Evolutionary conservation across 2,888 invertebrate species (phyloP), one percentile per base, ranked within the genome.

Genomic region (Ceriagrion tenellum): DNA sequence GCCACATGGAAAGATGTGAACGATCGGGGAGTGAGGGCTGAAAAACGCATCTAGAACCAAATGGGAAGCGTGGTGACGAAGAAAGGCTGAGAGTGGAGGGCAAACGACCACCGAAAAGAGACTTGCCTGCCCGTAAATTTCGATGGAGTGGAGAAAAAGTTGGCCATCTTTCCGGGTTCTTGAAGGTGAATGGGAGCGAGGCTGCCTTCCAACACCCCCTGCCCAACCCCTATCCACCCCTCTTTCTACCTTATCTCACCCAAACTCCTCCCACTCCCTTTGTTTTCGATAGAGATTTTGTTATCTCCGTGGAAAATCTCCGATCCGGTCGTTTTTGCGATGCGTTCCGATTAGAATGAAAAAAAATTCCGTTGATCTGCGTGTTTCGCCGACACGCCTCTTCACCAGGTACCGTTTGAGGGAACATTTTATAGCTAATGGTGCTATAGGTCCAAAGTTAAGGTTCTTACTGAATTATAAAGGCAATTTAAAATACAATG

Each of bases 141-240:
- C 74, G 35, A 10, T 26, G 35, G 30, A 81, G n/a, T 8, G 74
- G 35, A 35, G 30, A 81, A 81, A 81, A 81, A 81, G 35, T 35
- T 30, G 74, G 30, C 74, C 74, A 35, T 81, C 74, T 81, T 81
- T 81, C 74, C 74, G 74, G 74, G 74, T 81, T 81, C 74, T n/a
- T 12, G 30, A 0, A 13, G 10, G 30, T 23, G 35, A 16, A 8
- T 81, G 2, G 74, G 4, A n/a, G 30, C 0, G 74, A 30, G 30
- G 69, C 4, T 23, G 26, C 69, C n/a, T 20, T 69, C 26, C n/a
- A 20, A 1, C 30, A 1, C 30, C 35, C 35, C 30, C 74, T 40
- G 40, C 63, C 40, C 26, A 20, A 30, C 59, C n/a, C 35, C 91
- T 59, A 4, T 20, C 59, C 35, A 47, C 40, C 40, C n/a, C 16